These are phyloP conservation scores for Teleogryllus oceanicus DNA, from an alignment of 2,888 invertebrate genomes.

Conservation along the genomic window DNA sequence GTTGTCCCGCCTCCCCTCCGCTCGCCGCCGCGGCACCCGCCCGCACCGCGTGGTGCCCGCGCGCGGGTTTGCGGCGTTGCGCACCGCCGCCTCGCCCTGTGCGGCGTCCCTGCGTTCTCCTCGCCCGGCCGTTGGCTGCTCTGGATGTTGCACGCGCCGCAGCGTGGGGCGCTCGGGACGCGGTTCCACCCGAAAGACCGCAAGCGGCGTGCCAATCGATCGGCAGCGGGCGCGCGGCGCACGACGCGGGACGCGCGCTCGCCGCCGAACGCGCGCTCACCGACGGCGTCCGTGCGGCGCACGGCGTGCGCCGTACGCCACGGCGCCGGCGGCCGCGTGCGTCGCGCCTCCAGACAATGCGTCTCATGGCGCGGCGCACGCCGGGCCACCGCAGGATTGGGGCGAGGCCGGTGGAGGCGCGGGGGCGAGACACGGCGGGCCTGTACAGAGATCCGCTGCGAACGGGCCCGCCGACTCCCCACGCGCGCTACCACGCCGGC, in stretches of 20 bases:
- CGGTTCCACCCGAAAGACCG: background rate
- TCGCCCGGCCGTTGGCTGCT: background rate
- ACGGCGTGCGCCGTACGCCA: background rate
- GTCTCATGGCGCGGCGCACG: background rate
- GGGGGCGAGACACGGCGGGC: background rate
- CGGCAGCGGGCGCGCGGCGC: background rate
- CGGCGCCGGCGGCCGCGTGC: background rate
- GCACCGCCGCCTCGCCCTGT: no score
- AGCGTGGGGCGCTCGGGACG: background rate
- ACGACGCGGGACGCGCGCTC: background rate
- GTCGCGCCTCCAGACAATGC: background rate
- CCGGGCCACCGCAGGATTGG: background rate
- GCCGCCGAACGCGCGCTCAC: background rate
- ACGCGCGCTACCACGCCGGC: background rate
- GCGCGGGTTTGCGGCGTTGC: no score
- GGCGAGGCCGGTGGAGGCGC: background rate
- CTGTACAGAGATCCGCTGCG: slow-evolving; percentile 7
- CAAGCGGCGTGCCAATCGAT: slow-evolving; percentile 18
- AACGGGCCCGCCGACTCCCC: background rate
- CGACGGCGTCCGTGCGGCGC: background rate
- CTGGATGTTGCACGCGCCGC: slow-evolving; percentile 18
- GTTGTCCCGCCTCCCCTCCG: background rate
- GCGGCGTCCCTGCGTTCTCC: background rate
- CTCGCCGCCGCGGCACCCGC: background rate
- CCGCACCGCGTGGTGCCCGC: background rate